Percentiles rank a stretch among this genome's conserved stretches.
Evolutionary conservation across 2,797 vertebrate species (phyloP).

Genomic region (Myotis findleyi): DNA sequence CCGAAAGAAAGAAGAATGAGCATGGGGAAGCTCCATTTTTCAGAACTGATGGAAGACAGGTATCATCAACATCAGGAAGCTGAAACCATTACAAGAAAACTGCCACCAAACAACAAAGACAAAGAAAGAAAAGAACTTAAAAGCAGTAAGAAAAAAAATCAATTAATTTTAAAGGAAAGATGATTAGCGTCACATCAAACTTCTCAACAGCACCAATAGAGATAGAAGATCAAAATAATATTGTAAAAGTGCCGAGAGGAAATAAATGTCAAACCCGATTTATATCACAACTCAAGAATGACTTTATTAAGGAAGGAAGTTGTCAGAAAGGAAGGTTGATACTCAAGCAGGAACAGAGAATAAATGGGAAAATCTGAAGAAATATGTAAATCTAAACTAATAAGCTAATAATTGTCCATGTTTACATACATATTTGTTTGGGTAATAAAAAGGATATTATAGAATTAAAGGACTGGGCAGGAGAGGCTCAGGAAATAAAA

Average conservation of each 20-base stretch:
- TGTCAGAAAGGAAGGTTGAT: background rate
- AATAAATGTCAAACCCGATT: background rate
- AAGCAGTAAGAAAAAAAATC: background rate
- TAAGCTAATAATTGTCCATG: background rate
- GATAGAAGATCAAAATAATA: background rate
- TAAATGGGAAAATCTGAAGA: background rate
- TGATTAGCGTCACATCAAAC: background rate
- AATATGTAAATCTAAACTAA: background rate
- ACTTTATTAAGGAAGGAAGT: background rate
- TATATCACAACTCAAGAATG: background rate
- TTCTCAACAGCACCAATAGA: background rate
- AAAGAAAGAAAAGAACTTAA: background rate
- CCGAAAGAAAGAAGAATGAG: background rate
- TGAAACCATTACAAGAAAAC: background rate
- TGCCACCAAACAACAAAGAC: background rate
- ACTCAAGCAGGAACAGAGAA: background rate
- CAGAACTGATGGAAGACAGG: background rate
- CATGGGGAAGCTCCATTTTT: background rate
- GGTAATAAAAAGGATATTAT: background rate
- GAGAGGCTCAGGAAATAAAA: background rate
- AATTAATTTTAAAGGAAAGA: conserved; percentile 16
- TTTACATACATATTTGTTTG: background rate
- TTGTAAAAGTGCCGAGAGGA: background rate
- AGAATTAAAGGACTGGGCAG: background rate
- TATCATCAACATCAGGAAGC: background rate